phyloP scores from a whole-genome alignment of 2,888 invertebrate species.

The Alitta virens region DNA sequence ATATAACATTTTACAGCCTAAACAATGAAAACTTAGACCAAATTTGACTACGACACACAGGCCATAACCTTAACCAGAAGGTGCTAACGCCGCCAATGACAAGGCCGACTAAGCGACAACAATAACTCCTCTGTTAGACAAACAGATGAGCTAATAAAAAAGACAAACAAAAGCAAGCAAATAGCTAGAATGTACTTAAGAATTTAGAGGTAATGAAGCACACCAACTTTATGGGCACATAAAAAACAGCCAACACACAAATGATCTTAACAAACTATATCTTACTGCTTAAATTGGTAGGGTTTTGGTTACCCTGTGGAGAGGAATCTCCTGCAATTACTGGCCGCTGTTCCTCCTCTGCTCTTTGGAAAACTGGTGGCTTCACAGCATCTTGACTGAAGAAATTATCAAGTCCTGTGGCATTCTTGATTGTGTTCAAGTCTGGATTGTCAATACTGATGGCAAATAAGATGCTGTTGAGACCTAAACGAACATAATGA shows the following conservation, averaged over 20 bases:
- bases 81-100: background rate
- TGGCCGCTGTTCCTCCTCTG: slow-evolving; percentile 41
- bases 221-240: background rate
- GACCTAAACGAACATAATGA: slow-evolving; percentile 63
- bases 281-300: background rate
- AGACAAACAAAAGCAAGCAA: too few species aligned
- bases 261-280: background rate
- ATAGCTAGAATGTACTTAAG: too few species aligned
- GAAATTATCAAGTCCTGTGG: slow-evolving; percentile 18
- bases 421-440: slow-evolving; percentile 22
- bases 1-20: too few species aligned
- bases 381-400: slow-evolving; percentile 9
- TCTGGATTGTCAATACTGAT: slow-evolving; percentile 76
- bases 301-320: slow-evolving; percentile 5
- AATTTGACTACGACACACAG: too few species aligned
- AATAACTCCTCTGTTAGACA: too few species aligned
- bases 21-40: too few species aligned
- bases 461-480: slow-evolving; percentile 88
- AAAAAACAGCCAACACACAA: too few species aligned
- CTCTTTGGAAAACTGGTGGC: slow-evolving; percentile 8
- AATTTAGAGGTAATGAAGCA: too few species aligned
- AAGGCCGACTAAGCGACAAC: too few species aligned
- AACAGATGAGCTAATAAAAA: too few species aligned
- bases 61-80: too few species aligned
- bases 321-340: slow-evolving; percentile 42